phyloP scores from a whole-genome alignment of 2,797 vertebrate species.

The Clarias laeviceps region DNA sequence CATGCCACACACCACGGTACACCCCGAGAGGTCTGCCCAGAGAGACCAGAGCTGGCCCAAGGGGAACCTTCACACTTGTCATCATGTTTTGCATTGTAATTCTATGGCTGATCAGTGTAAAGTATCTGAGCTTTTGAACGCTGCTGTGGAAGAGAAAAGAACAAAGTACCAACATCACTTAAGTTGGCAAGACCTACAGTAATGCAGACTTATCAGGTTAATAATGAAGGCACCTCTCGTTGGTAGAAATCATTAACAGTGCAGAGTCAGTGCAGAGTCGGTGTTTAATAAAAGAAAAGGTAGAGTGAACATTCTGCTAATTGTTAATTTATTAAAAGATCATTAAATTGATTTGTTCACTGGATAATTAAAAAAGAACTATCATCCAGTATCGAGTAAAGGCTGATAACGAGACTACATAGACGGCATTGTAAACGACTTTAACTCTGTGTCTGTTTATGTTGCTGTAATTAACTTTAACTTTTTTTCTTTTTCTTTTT shows the following conservation, averaged over 20 bases:
- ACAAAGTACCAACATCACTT: neutral
- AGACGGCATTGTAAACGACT: neutral
- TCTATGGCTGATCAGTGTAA: neutral
- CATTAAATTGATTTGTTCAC: neutral
- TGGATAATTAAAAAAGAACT: slow-evolving; percentile 3
- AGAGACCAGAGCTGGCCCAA: too few relatives aligned
- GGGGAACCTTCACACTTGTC: too few relatives aligned
- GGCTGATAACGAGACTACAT: neutral
- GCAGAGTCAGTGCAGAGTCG: neutral
- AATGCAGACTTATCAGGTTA: neutral
- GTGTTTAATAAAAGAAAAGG: neutral
- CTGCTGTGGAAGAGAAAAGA: neutral
- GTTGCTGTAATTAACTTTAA: neutral
- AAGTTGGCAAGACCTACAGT: neutral
- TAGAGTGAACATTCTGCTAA: neutral
- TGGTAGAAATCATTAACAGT: neutral
- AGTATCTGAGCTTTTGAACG: neutral
- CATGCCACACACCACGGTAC: too few relatives aligned
- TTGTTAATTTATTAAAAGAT: neutral
- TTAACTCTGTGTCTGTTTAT: neutral
- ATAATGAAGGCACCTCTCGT: slow-evolving; percentile 1
- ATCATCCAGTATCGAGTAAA: neutral
- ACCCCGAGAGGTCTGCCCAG: too few relatives aligned
- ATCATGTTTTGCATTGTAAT: too few relatives aligned
- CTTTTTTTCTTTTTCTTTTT: neutral